Evolutionary conservation across 2,888 invertebrate species (phyloP).

Genomic region (Augochlorella aurata): DNA sequence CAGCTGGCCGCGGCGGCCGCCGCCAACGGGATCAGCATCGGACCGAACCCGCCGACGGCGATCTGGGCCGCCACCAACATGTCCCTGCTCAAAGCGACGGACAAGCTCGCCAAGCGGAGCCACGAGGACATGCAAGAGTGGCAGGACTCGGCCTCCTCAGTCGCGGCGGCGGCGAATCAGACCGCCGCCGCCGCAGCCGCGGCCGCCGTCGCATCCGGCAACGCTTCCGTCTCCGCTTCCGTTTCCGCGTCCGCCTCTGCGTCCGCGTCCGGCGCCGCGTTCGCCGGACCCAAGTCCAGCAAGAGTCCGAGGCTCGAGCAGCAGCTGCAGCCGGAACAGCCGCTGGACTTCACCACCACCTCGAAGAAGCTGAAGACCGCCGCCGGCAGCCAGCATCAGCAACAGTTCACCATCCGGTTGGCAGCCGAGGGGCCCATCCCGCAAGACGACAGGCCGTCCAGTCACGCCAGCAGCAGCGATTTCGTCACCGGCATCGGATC

Average conservation of each 20-base stretch:
- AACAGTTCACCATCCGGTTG: conserved; percentile 31
- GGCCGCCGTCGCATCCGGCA: conserved; percentile 36
- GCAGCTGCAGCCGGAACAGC: conserved; percentile 74
- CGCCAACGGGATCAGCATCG: conserved; percentile 80
- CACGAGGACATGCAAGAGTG: conserved; percentile 76
- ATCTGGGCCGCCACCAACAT: conserved; percentile 81
- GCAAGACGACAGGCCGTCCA: conserved; percentile 73
- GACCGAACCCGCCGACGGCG: conserved; percentile 80
- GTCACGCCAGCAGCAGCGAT: conserved; percentile 71
- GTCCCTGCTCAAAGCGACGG: conserved; percentile 79
- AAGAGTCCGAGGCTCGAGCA: conserved; percentile 73
- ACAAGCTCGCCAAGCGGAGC: conserved; percentile 78
- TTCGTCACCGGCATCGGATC: conserved; percentile 68
- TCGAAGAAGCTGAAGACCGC: conserved; percentile 76
- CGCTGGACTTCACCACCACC: conserved; percentile 79
- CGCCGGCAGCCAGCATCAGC: conserved; percentile 52
- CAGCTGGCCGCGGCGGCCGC: conserved; percentile 84
- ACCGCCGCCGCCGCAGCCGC: conserved; percentile 18
- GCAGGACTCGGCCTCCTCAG: conserved; percentile 63
- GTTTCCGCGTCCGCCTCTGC: conserved; percentile 43
- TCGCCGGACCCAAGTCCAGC: conserved; percentile 56
- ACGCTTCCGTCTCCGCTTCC: conserved; percentile 43
- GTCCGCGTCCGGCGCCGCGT: conserved; percentile 12
- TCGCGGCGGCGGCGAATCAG: conserved; percentile 22
- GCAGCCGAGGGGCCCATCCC: conserved; percentile 38